Conservation (phyloP, 64 coral and sea anemone species). For the Porites australiensis region DNA sequence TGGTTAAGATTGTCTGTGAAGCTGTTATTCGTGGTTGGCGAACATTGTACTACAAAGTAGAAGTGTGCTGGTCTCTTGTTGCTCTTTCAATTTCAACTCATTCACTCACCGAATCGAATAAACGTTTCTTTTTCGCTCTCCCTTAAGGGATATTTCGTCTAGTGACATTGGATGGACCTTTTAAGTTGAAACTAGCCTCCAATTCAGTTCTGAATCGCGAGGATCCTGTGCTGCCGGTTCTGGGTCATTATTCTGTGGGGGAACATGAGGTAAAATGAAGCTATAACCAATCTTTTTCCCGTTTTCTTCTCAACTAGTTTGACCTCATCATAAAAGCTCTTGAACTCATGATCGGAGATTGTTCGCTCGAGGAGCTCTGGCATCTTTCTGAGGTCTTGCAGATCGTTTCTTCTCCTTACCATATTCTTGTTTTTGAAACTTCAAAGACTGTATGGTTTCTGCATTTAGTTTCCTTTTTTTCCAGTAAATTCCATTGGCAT, state of each 20-base stretch:
- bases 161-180: constrained; percentile 59
- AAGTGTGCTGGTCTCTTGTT: constrained; percentile 63
- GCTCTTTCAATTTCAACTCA: constrained; percentile 49
- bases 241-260: constrained; percentile 27
- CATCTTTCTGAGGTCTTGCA: constrained; percentile 9
- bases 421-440: constrained; percentile 73
- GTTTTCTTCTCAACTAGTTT: constrained; percentile 47
- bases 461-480: constrained; percentile 39
- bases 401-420: constrained; percentile 47
- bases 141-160: constrained; percentile 47
- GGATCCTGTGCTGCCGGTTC: not conserved
- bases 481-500: constrained; percentile 71
- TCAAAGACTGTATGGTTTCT: constrained; percentile 2
- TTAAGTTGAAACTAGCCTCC: constrained; percentile 54
- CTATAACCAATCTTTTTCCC: constrained; percentile 51
- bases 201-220: constrained; percentile 9
- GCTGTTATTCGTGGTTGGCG: constrained; percentile 72
- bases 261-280: constrained; percentile 61
- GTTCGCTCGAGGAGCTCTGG: constrained; percentile 33
- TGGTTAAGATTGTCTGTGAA: constrained; percentile 32
- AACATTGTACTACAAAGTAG: constrained; percentile 32
- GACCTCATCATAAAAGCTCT: constrained; percentile 47
- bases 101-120: constrained; percentile 49
- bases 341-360: constrained; percentile 1
- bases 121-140: constrained; percentile 28